A percentile compares a stretch with the other conserved stretches of the same genome.
Evolutionary conservation across 2,797 vertebrate species (phyloP).

Genomic region (Paramormyrops hopkinsi): DNA sequence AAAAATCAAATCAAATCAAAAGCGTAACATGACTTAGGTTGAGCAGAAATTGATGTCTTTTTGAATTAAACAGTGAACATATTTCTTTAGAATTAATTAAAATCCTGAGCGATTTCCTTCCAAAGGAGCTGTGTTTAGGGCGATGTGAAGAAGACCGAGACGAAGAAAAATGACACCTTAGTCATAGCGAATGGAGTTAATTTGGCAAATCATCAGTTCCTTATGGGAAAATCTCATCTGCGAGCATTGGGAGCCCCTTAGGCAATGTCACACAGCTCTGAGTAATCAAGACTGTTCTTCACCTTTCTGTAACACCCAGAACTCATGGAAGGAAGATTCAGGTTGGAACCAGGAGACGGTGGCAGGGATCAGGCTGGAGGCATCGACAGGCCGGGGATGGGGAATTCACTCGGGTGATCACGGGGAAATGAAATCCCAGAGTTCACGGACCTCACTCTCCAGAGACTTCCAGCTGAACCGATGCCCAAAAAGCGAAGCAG

Average conservation of each 20-base stretch:
- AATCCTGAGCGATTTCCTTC: neutral
- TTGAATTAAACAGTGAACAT: neutral
- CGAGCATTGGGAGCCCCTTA: neutral
- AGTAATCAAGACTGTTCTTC: neutral
- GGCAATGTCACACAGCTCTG: neutral
- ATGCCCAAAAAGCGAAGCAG: neutral
- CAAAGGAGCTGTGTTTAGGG: neutral
- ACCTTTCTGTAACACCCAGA: neutral
- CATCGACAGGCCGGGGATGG: neutral
- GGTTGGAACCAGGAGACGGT: neutral
- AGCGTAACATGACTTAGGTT: neutral
- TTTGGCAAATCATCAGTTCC: neutral
- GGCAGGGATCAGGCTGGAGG: neutral
- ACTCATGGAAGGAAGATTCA: neutral
- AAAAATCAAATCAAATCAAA: neutral
- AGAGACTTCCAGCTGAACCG: neutral
- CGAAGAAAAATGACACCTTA: neutral
- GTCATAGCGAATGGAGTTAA: neutral
- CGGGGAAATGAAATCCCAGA: neutral
- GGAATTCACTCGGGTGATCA: neutral
- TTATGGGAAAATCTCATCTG: neutral
- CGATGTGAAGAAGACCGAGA: neutral
- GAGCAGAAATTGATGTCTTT: neutral
- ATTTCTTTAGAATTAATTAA: neutral
- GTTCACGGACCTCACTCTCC: neutral